Conservation (phyloP, 2,113 vertebrate genomes). For the Pseudopipra pipra region DNA sequence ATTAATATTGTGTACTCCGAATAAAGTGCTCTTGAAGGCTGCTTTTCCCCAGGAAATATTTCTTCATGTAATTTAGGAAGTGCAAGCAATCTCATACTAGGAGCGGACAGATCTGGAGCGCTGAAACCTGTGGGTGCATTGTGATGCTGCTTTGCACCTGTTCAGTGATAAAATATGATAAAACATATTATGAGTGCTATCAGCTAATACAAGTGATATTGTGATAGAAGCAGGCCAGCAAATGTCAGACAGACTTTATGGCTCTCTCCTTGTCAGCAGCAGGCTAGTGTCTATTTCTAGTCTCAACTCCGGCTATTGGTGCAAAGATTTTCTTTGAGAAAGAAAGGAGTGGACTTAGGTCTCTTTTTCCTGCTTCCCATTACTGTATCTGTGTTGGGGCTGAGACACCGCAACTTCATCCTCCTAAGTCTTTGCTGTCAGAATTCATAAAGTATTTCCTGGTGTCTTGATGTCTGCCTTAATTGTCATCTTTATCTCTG, state of each 20-base stretch:
- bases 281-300: not conserved
- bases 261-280: not conserved
- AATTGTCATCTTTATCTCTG: not conserved
- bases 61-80: not conserved
- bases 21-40: not conserved
- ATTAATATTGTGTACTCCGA: not conserved
- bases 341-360: not conserved
- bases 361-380: not conserved
- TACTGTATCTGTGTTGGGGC: not conserved
- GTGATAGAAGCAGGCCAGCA: not conserved
- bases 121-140: not conserved
- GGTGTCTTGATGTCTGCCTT: not conserved
- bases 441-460: not conserved
- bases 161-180: not conserved
- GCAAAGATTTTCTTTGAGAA: not conserved
- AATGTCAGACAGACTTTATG: not conserved
- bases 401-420: not conserved
- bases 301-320: not conserved
- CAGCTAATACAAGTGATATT: not conserved
- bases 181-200: not conserved
- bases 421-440: not conserved
- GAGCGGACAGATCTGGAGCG: not conserved
- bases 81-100: not conserved
- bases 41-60: not conserved
- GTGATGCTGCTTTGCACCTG: fast-evolving